Base-by-base conservation (phyloP, 2,888 invertebrate genomes). In the Standfussiana lucernea region DNA sequence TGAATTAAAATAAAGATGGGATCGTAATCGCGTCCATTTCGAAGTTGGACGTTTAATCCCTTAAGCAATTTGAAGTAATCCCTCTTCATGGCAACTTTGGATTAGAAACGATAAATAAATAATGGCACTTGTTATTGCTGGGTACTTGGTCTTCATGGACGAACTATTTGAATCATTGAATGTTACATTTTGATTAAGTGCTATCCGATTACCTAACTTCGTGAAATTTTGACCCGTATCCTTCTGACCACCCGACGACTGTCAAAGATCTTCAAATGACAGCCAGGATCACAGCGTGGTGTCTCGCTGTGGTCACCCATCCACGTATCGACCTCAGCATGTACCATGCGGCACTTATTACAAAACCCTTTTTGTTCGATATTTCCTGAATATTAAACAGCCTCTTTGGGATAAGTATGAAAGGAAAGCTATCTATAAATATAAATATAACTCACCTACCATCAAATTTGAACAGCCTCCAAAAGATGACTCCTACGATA, bases 1-100 rank as follows among this genome's bases (percentile, higher is more conserved):
- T 13, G 28, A 18, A 72, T 24, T 69, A 75, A 66, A 80, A 78
- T 77, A 47, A 75, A 81, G 68, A 74, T 75, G 61, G 62, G 50
- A 65, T 75, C 69, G 69, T 77, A 61, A 83, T 83, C 62, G 75
- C 65, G 64, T 79, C 65, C 66, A 65, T 85, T 83, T 69, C 78
- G 42, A 75, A 85, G 77, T 87, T 86, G 47, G 81, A 62, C 62
- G 56, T 64, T 75, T 80, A 85, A 88, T 82, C 77, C 85, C 83
- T 40, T 64, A 82, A 82, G 83, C 83, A 85, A 88, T 87, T 84
- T 82, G 77, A 75, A 85, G 66, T 88, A 82, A 83, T 88, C 80
- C 80, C 82, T 67, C 53, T 76, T 61, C 77, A 78, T 72, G 59
- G 56, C 76, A 70, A 68, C 68, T 73, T 65, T 32, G 53, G 65